Evolutionary conservation across 1,140 invertebrate genomes (phyloP), one percentile per base, ranked within the genome.

Genomic region (Phthorimaea operculella): DNA sequence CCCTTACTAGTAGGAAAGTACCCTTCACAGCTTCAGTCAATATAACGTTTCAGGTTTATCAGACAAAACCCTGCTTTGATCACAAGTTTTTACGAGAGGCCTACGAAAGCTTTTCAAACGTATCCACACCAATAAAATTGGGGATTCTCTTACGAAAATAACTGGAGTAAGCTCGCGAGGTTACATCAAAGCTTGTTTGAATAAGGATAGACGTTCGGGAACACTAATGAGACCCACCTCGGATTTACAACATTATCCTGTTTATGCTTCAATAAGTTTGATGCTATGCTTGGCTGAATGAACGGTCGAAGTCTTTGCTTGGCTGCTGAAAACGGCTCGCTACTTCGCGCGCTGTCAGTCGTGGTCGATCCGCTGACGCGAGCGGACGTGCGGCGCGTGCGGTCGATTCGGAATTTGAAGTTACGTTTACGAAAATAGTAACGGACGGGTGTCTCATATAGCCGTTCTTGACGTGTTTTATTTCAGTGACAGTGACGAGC

Each of bases 221-320:
- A 49, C 42, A 54, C 36, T 56, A 59, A 71, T 64, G 66, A 64
- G 64, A 71, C 59, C 59, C 55, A 64, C 59, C 66, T 64, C 59
- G 63, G 66, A 67, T 68, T 70, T 69, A 69, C 58, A 58, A 63
- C 63, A 64, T 68, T 68, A 68, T 70, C 67, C 64, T 62, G 62
- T 71, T 67, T 68, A 74, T 63, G 67, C 66, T 63, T 67, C 64
- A 64, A 61, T 64, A 65, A 68, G 52, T 72, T 66, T 59, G 55
- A 58, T 67, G 68, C 66, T 63, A 58, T 67, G 68, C 66, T 63
- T 70, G 63, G 59, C 56, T 66, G 65, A 66, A 67, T 59, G 65
- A 66, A 67, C 58, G 36, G 57, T 47, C 45, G 49, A 54, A 64
- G 64, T 66, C 65, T 70, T 72, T 57, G 64, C 58, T 58, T 59